phyloP scores from a whole-genome alignment of 2,797 vertebrate genomes.

The Rhinoraja longicauda region DNA sequence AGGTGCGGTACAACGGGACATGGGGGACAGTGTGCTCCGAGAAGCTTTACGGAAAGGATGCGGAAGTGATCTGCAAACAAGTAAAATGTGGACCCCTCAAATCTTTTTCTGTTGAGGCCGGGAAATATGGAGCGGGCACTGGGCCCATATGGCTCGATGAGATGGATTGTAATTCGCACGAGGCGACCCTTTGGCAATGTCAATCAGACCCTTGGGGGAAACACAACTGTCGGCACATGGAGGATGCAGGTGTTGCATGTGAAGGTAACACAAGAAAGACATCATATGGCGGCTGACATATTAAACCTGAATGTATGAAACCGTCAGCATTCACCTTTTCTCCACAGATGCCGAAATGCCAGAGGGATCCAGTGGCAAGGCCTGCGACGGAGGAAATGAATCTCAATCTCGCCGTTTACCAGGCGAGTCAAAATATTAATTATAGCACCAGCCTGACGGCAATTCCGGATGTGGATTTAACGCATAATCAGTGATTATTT shows the following conservation, averaged over 20 bases:
- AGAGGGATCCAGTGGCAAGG: background rate
- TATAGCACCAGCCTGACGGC: too few relatives aligned
- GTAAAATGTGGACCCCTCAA: constrained; percentile 47
- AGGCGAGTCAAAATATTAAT: background rate
- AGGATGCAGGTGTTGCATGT: constrained; percentile 52
- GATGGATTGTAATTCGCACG: constrained; percentile 45
- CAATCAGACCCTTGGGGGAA: constrained; percentile 47
- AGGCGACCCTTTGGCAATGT: constrained; percentile 48
- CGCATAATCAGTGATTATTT: too few relatives aligned
- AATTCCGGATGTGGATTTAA: background rate
- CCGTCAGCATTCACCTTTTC: background rate
- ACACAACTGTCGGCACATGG: constrained; percentile 49
- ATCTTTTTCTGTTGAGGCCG: rapidly evolving
- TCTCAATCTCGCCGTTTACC: background rate
- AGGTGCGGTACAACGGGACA: constrained; percentile 43
- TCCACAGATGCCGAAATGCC: background rate
- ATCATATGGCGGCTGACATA: background rate
- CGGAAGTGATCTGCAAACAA: constrained; percentile 48
- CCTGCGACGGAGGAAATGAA: background rate
- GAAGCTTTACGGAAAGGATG: constrained; percentile 45
- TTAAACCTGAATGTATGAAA: background rate
- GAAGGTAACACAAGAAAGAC: constrained; percentile 41
- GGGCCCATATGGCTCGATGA: constrained; percentile 51
- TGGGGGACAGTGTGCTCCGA: constrained; percentile 51
- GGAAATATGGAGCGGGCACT: constrained; percentile 31